Base-by-base conservation (phyloP, 2,888 invertebrate genomes). In the Sipunculus nudus region DNA sequence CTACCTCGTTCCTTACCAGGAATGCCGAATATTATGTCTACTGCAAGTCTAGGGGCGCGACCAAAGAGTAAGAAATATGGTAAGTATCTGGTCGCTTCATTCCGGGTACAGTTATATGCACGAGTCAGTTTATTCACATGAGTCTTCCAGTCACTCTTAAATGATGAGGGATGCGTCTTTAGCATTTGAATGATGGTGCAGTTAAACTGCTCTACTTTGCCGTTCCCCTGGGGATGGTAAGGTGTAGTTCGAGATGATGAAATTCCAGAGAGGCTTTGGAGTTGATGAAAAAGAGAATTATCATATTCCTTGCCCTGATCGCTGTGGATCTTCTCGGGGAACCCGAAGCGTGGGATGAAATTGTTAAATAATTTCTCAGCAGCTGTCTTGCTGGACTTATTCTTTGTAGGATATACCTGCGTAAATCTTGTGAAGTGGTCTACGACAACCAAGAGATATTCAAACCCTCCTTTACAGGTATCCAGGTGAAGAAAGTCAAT, bases 121-220 rank as follows among this genome's bases (percentile, higher is more conserved):
- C 62, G 62, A 4, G 68, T 43, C 21, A 68, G 35, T 39, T 61
- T 53, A 13, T 59, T 62, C n/a, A 71, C 29, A 19, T 58, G 50
- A n/a, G 57, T 47, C 0, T 66, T 62, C 69, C 68, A 71, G 23
- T 58, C 53, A 4, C 43, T 19, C 50, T 69, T 70, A 29, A 59
- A 10, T 13, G 55, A 50, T 35, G 53, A 47, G 23, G 55, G 48
- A 3, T 69, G 48, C 8, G 64, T 61, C 0, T 60, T 49, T 4
- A 71, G 39, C 41, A 70, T 46, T 23, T 68, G 49, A 28, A 65
- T 65, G 5, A 71, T 26, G 1, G 67, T 67, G 1, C 67, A 10
- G 55, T 72, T 69, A 45, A 73, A 71, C 6, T 68, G 31, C 54
- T 73, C 65, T 45, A 67, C 68, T 19, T 68, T 59, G 2, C 59